Conservation (phyloP, 2,113 vertebrate genomes). For the Xerus inauris region DNA sequence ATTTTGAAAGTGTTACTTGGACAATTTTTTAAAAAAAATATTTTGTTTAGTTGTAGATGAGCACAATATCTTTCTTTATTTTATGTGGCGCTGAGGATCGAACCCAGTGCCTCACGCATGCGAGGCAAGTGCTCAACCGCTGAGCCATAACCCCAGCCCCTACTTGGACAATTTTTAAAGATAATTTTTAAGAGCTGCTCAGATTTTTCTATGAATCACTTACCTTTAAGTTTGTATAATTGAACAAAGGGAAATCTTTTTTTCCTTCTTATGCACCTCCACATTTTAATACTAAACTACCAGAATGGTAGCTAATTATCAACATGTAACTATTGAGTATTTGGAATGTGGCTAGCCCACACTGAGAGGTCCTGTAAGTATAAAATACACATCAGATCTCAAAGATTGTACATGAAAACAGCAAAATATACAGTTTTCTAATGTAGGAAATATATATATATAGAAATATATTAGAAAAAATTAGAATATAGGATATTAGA, state of each 20-base stretch:
- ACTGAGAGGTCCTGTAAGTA: neutral
- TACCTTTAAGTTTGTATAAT: neutral
- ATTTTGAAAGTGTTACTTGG: conserved; percentile 17
- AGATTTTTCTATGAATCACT: neutral
- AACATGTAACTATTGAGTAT: neutral
- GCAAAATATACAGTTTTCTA: neutral
- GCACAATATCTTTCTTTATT: no score
- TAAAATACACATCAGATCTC: neutral
- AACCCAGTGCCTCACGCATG: no score
- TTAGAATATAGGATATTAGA: no score
- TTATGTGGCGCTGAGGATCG: no score
- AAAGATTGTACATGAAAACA: neutral
- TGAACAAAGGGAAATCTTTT: neutral
- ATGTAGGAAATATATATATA: no score
- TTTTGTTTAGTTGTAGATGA: no score
- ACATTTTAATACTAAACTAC: neutral
- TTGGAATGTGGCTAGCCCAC: neutral
- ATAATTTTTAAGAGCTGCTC: neutral
- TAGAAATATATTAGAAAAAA: no score
- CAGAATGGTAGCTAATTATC: neutral
- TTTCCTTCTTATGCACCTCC: neutral
- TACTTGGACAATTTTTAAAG: conserved; percentile 22
- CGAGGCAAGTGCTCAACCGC: no score
- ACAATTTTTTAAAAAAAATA: no score
- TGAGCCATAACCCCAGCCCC: no score